phyloP scores from a whole-genome alignment of 1,140 invertebrate genomes.

The Acromyrmex charruanus region DNA sequence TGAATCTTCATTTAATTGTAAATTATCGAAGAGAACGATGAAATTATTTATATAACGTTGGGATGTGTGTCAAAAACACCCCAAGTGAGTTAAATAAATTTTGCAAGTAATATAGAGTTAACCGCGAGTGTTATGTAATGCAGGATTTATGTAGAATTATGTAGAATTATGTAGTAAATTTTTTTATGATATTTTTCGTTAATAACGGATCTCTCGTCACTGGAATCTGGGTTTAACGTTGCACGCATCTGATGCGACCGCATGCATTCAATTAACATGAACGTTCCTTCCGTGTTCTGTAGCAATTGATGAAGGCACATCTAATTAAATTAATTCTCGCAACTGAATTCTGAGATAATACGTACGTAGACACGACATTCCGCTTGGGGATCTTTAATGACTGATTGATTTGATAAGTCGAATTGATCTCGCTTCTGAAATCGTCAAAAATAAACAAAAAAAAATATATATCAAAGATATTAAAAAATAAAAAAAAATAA shows the following conservation, averaged over 20 bases:
- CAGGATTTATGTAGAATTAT: neutral
- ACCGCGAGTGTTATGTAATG: neutral
- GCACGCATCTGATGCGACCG: neutral
- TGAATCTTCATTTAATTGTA: too few species aligned
- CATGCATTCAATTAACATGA: constrained; percentile 64
- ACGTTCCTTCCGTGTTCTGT: constrained; percentile 3
- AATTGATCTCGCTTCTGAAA: constrained; percentile 1
- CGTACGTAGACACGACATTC: constrained; percentile 40
- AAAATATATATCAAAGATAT: neutral
- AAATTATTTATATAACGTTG: too few species aligned
- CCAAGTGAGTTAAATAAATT: too few species aligned
- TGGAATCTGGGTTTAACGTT: neutral
- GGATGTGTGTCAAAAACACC: too few species aligned
- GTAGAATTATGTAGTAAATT: neutral
- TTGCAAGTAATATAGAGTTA: neutral
- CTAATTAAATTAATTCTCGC: constrained; percentile 69
- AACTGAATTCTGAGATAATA: constrained; percentile 55
- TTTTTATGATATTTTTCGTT: neutral
- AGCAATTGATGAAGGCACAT: constrained; percentile 60
- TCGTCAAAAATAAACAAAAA: neutral
- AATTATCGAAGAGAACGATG: too few species aligned
- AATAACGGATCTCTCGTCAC: neutral
- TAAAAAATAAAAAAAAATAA: neutral
- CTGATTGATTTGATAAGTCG: neutral
- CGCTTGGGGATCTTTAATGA: constrained; percentile 13